A percentile compares a stretch with the other conserved stretches of the same genome.
Evolutionary conservation across 35 echinoderm and acorn worm species (phyloP).

Genomic region (Ophiothrix spiculata): DNA sequence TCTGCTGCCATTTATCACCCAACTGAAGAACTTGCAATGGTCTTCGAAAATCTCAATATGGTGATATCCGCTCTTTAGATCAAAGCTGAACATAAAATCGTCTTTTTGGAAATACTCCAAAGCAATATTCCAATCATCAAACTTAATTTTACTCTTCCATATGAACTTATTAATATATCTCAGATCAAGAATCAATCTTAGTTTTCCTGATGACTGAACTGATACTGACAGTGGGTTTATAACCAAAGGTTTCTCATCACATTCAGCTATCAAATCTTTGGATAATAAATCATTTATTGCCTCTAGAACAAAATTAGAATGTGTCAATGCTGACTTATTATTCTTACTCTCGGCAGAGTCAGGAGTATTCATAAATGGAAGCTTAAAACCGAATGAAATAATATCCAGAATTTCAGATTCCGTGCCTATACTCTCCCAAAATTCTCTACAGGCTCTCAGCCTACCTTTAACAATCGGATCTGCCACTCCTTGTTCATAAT

Average conservation of each 20-base stretch:
- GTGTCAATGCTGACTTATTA: not conserved
- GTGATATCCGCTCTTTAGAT: constrained; percentile 36
- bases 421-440: not conserved
- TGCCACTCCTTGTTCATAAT: not conserved
- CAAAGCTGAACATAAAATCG: constrained; percentile 30
- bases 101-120: constrained; percentile 16
- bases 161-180: constrained; percentile 40
- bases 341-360: not conserved
- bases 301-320: constrained; percentile 23
- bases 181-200: constrained; percentile 45
- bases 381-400: constrained; percentile 22
- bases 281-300: constrained; percentile 18
- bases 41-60: constrained; percentile 28
- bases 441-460: not conserved
- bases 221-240: constrained; percentile 29
- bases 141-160: constrained; percentile 31
- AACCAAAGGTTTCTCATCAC: not conserved
- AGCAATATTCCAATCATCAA: constrained; percentile 39
- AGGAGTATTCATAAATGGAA: constrained; percentile 17
- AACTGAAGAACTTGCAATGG: constrained; percentile 29
- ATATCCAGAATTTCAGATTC: not conserved
- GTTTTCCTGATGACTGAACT: constrained; percentile 31
- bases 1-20: not conserved
- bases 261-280: not conserved
- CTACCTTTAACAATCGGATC: not conserved